phyloP scores from a whole-genome alignment of 2,113 vertebrate species.

The Leptocoma aspasia region DNA sequence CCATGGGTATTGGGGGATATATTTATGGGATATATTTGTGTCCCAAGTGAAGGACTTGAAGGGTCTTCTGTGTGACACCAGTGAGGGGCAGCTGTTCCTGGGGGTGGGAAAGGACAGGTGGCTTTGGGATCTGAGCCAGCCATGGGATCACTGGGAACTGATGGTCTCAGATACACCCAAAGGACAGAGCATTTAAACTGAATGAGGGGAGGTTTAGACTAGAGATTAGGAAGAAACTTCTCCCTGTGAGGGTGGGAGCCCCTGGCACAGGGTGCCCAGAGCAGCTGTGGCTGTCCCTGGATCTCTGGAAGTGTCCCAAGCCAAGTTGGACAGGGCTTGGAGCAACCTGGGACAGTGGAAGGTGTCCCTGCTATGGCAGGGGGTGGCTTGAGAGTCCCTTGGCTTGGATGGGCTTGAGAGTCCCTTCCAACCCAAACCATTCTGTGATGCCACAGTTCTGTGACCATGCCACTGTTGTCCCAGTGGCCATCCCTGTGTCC shows the following conservation, averaged over 20 bases:
- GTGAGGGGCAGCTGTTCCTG: neutral
- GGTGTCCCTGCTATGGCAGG: neutral
- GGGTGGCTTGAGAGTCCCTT: rapidly evolving
- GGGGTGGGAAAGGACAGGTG: neutral
- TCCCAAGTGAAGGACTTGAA: neutral
- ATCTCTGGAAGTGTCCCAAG: neutral
- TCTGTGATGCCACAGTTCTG: neutral
- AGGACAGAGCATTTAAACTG: neutral
- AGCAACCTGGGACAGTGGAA: rapidly evolving
- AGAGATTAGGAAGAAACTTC: neutral
- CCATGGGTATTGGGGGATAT: neutral
- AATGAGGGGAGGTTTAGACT: rapidly evolving
- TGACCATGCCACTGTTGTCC: neutral
- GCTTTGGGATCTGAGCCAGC: neutral
- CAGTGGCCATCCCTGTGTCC: neutral
- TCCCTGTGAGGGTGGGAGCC: neutral
- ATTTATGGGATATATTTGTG: neutral
- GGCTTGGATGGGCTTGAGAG: rapidly evolving
- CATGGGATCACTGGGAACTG: neutral
- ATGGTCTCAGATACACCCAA: neutral
- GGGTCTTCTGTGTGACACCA: neutral
- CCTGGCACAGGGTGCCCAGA: neutral
- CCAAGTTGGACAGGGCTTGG: rapidly evolving
- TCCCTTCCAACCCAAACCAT: neutral
- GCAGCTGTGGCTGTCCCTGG: neutral